These are phyloP conservation scores for Cistogaster globosa DNA, from an alignment of 2,888 invertebrate species.

Conservation along the genomic window DNA sequence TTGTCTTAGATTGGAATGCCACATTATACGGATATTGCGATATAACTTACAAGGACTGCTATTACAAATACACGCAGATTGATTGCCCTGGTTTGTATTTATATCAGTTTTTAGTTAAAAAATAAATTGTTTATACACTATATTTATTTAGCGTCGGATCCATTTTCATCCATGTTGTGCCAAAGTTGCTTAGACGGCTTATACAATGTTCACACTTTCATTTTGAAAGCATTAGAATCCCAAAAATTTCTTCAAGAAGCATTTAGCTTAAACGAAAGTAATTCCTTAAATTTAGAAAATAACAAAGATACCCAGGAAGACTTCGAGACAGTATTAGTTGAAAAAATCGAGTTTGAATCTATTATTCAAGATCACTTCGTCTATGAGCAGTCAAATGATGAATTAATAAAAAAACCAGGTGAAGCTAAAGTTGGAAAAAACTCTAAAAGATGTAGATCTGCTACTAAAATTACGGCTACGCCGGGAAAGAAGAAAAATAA, in stretches of 20 bases:
- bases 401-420: no score
- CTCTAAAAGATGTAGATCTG: no score
- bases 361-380: no score
- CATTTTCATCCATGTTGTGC: constrained; percentile 49
- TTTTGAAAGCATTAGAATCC: constrained; percentile 48
- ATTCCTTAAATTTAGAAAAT: no score
- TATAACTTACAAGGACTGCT: constrained; percentile 56
- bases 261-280: no score
- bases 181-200: constrained; percentile 45
- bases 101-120: not conserved
- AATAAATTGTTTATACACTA: not conserved
- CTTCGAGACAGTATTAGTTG: no score
- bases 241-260: constrained; percentile 39
- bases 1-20: constrained; percentile 43
- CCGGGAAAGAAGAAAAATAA: no score
- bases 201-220: constrained; percentile 28
- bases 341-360: no score
- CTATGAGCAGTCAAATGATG: no score
- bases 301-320: no score
- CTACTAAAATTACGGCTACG: no score
- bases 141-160: constrained; percentile 35
- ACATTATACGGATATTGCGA: constrained; percentile 11
- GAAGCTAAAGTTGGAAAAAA: no score
- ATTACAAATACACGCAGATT: constrained; percentile 57
- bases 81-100: constrained; percentile 41